phyloP scores from a whole-genome alignment of 2,113 vertebrate genomes.

The Pachyramphus minor region DNA sequence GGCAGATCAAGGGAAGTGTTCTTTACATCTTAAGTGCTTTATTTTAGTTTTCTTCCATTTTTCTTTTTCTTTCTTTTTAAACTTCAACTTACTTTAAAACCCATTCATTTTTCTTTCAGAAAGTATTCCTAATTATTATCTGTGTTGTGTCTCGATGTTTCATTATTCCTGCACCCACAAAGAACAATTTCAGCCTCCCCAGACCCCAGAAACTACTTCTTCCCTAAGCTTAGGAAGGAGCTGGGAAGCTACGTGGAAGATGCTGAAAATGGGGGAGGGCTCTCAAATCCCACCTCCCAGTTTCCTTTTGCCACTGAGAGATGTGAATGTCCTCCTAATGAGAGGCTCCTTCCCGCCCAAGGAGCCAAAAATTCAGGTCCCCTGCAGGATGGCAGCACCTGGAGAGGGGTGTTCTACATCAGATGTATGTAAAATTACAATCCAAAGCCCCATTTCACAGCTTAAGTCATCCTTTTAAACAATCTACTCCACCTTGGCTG shows the following conservation, averaged over 20 bases:
- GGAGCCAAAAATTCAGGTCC: not conserved
- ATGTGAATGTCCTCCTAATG: not conserved
- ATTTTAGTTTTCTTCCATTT: not conserved
- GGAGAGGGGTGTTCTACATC: not conserved
- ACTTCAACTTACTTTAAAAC: not conserved
- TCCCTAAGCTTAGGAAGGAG: not conserved
- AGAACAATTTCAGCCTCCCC: not conserved
- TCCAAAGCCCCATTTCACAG: not conserved
- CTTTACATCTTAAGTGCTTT: constrained; percentile 2
- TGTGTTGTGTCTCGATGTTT: not conserved
- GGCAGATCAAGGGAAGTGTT: not conserved
- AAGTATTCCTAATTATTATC: not conserved
- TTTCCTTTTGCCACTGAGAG: not conserved
- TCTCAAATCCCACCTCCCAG: not conserved
- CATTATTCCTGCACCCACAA: not conserved
- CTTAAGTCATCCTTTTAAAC: not conserved
- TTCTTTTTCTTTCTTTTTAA: not conserved
- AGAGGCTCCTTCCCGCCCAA: not conserved
- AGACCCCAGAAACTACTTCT: not conserved
- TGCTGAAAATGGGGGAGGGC: not conserved
- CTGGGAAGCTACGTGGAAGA: not conserved
- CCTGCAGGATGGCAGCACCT: not conserved
- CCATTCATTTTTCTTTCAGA: not conserved
- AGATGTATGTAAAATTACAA: not conserved
- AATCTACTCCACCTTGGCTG: not conserved